phyloP scores from a whole-genome alignment of 2,888 invertebrate genomes.

The Pterobdella sp. region DNA sequence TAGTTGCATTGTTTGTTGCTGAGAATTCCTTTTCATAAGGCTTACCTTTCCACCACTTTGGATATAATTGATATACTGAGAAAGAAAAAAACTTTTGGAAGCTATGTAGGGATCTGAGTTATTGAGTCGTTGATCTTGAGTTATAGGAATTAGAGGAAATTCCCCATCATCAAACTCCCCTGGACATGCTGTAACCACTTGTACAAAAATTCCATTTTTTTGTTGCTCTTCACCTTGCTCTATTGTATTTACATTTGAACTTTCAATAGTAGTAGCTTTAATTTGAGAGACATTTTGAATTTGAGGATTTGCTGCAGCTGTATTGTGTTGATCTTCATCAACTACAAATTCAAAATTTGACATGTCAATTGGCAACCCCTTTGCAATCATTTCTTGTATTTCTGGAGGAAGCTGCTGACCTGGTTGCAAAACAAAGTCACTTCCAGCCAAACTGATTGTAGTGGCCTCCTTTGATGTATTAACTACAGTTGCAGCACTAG shows the following conservation, averaged over 20 bases:
- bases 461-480: neutral
- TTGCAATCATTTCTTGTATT: constrained; percentile 32
- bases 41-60: constrained; percentile 35
- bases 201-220: constrained; percentile 25
- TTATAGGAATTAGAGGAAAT: constrained; percentile 21
- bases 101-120: constrained; percentile 15
- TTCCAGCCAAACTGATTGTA: constrained; percentile 27
- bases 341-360: constrained; percentile 32
- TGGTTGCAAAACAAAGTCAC: constrained; percentile 30
- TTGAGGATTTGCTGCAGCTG: neutral
- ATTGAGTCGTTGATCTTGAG: constrained; percentile 3
- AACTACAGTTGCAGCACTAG: neutral
- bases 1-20: neutral
- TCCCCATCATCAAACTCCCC: constrained; percentile 33
- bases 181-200: constrained; percentile 26
- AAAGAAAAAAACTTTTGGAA: constrained; percentile 40
- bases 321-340: constrained; percentile 12
- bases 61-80: constrained; percentile 45
- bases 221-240: constrained; percentile 13
- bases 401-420: constrained; percentile 31
- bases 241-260: neutral
- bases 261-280: neutral
- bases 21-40: neutral
- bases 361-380: constrained; percentile 31
- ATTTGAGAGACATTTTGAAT: neutral